Percentiles rank a stretch among this genome's conserved stretches.
Evolutionary conservation across 2,113 vertebrate species (phyloP).

Genomic region (Myanophis thanlyinensis): DNA sequence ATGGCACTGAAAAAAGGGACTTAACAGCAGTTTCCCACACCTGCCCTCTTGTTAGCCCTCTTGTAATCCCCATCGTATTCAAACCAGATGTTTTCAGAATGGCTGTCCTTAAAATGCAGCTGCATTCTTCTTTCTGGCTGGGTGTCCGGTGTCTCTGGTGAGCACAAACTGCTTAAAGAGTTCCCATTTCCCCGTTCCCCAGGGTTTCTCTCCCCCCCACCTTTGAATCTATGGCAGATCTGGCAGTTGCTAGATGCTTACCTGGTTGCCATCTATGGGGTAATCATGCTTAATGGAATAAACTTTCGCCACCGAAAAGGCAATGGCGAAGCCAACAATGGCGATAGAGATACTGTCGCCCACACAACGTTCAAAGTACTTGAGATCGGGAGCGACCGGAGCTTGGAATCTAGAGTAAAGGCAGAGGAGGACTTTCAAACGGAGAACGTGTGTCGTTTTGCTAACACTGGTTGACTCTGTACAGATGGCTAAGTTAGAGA

Average conservation of each 20-base stretch:
- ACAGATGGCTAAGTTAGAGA: neutral
- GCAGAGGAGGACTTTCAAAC: neutral
- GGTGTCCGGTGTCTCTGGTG: no score
- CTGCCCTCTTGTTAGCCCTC: no score
- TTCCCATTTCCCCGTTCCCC: no score
- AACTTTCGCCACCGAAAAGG: slow-evolving; percentile 91
- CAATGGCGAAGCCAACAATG: slow-evolving; percentile 89
- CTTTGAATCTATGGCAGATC: no score
- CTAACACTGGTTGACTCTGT: neutral
- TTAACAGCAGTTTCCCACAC: no score
- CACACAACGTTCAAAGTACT: slow-evolving; percentile 72
- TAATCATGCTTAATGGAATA: slow-evolving; percentile 95
- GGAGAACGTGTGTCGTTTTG: neutral
- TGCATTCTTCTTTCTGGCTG: no score
- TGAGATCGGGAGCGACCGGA: slow-evolving; percentile 73
- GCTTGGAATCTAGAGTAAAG: slow-evolving; percentile 76
- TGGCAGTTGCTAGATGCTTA: slow-evolving; percentile 34
- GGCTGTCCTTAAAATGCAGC: no score
- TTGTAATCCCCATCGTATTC: no score
- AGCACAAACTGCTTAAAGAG: no score
- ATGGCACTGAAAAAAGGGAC: no score
- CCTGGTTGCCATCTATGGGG: slow-evolving; percentile 88
- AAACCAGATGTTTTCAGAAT: no score
- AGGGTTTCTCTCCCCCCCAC: no score
- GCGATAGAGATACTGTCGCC: slow-evolving; percentile 85